phyloP scores from a whole-genome alignment of 2,797 vertebrate species.

The Darevskia mixta region DNA sequence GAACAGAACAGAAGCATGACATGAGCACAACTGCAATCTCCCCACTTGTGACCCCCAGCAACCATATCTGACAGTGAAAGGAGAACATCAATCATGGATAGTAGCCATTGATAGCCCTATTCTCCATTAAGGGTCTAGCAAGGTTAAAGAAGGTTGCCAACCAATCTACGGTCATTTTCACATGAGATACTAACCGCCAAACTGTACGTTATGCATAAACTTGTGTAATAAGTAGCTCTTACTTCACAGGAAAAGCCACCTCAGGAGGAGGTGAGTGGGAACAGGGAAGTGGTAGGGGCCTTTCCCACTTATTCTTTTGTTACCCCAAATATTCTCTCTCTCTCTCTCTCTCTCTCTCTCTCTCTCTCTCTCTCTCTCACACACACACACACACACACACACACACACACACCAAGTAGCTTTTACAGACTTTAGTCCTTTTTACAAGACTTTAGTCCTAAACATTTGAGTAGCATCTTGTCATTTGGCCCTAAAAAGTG shows the following conservation, averaged over 20 bases:
- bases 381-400: too few relatives aligned
- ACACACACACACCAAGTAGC: too few relatives aligned
- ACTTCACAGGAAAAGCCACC: background rate
- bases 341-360: too few relatives aligned
- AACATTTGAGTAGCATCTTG: background rate
- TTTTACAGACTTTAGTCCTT: too few relatives aligned
- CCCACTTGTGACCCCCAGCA: background rate
- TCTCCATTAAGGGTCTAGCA: background rate
- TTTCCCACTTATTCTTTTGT: background rate
- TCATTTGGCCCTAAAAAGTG: background rate
- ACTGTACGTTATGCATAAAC: background rate
- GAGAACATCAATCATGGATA: too few relatives aligned
- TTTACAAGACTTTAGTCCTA: background rate
- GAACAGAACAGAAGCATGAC: too few relatives aligned
- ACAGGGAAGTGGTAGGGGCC: background rate
- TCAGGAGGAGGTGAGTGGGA: background rate
- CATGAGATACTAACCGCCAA: background rate
- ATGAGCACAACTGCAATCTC: too few relatives aligned
- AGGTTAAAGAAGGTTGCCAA: background rate
- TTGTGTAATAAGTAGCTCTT: background rate
- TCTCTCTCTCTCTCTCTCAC: too few relatives aligned
- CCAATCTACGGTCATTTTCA: background rate
- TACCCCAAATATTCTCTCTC: background rate
- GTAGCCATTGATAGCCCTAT: too few relatives aligned
- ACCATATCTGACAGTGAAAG: too few relatives aligned